Evolutionary conservation across 2,888 invertebrate species (phyloP), one percentile per base, ranked within the genome.

Genomic region (Platycheirus albimanus): DNA sequence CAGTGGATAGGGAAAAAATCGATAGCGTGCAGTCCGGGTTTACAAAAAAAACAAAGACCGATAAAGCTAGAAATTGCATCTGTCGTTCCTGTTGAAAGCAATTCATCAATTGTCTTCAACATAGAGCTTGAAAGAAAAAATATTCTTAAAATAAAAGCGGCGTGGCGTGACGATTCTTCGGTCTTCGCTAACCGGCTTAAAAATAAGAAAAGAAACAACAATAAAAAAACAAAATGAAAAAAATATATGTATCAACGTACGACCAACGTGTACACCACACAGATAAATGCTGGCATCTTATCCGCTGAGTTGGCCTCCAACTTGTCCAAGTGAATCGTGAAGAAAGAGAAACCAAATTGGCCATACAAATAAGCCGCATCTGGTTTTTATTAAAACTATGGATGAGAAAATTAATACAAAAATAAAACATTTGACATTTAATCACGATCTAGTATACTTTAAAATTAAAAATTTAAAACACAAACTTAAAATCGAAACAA

Each of bases 61-160:
- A 24, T 24, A 4, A 4, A 4, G 3, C 24, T 24, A 6, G 3
- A 24, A 3, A 24, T 24, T 4, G 3, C 24, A 24, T 24, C 24
- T 24, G 24, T 4, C 24, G 3, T 4, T 4, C 6, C 3, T 24
- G 24, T 24, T 24, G 24, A 24, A 24, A 6, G 24, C 24, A 24
- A 4, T 24, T 6, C 24, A 24, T 24, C 24, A 24, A 24, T 24
- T n/a, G n/a, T n/a, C n/a, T n/a, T n/a, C n/a, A n/a, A n/a, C n/a
- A n/a, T n/a, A n/a, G n/a, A n/a, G n/a, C n/a, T n/a, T n/a, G n/a
- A n/a, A n/a, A n/a, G n/a, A n/a, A n/a, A n/a, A n/a, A n/a, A n/a
- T n/a, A n/a, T 8, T 70, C 51, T 70, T 47, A 76, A 80, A 72
- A 78, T 71, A 61, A 38, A 17, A 51, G 28, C 64, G 45, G 80